Base-by-base conservation (phyloP, 2,888 invertebrate species). In the Encarsia formosa region DNA sequence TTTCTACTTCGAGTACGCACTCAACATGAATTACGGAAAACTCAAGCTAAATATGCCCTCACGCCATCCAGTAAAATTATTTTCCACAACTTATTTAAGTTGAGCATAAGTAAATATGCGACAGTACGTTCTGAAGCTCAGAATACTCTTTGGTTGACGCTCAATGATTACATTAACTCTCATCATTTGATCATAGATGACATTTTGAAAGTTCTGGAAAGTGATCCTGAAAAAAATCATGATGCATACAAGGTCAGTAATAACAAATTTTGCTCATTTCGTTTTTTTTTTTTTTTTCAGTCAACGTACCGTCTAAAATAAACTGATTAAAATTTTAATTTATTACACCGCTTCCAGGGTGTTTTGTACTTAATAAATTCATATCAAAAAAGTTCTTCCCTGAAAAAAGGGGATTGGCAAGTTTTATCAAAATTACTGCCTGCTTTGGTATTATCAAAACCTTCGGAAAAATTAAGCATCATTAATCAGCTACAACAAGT, bases 401-500 rank as follows among this genome's bases (percentile, higher is more conserved):
- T 86, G 1, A 80, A 83, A 8, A 82, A 85, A 62, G 83, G 85
- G 57, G 85, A 90, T 69, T 95, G 92, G 91, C 77, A 81, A 8
- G 79, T 84, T 4, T 77, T 88, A 15, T 74, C 78, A 31, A 75
- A 81, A 22, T 70, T 94, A 1, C 91, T 93, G 91, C 88, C 91
- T 0, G 83, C 87, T 2, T 68, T 95, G 16, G 77, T 92, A 1
- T 78, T 80, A 50, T 85, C 91, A 1, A 85, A 85, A 56, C 85
- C 90, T 44, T 90, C 91, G 2, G 94, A 95, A 68, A 93, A 94
- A 68, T 85, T 86, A 2, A 87, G 86, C 35, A 85, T 92, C 44
- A 82, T 88, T 39, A 76, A 75, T 6, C 50, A 70, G 23, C 81
- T 84, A 56, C 81, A 81, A 58, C 73, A 72, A 0, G 72, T 84